These are phyloP conservation scores for Choloepus hoffmanni DNA, from an alignment of 2,113 vertebrate genomes.

Conservation along the genomic window DNA sequence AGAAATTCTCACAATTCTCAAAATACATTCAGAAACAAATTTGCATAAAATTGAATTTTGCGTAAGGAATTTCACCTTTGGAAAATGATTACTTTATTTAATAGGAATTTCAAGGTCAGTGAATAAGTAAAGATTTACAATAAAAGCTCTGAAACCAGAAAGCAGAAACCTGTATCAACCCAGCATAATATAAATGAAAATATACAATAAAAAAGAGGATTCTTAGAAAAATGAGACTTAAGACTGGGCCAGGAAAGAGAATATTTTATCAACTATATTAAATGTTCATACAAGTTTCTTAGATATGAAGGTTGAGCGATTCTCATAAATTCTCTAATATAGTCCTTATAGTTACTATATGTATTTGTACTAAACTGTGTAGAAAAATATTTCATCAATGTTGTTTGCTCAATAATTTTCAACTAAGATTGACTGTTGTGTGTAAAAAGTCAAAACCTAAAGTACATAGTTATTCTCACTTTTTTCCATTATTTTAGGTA, in stretches of 20 bases:
- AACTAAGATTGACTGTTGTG: neutral
- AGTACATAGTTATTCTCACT: neutral
- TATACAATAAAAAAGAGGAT: neutral
- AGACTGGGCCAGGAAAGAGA: neutral
- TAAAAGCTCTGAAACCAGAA: neutral
- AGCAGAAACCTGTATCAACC: neutral
- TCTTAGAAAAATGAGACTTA: neutral
- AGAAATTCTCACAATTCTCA: constrained; percentile 11
- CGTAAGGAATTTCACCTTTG: neutral
- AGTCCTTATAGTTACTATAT: neutral
- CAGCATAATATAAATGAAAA: neutral
- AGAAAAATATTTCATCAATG: constrained; percentile 2
- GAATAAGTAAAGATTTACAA: neutral
- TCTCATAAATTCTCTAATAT: neutral
- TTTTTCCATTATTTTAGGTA: neutral
- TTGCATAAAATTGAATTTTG: neutral
- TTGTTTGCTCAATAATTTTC: neutral
- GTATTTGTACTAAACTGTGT: neutral
- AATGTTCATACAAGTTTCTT: neutral
- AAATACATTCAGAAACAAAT: constrained; percentile 11
- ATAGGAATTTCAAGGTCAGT: neutral
- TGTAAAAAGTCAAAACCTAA: neutral
- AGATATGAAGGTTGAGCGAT: neutral
- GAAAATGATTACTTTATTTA: neutral
- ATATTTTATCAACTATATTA: neutral